Conservation (phyloP, 2,113 vertebrate species). For the Vidua macroura region DNA sequence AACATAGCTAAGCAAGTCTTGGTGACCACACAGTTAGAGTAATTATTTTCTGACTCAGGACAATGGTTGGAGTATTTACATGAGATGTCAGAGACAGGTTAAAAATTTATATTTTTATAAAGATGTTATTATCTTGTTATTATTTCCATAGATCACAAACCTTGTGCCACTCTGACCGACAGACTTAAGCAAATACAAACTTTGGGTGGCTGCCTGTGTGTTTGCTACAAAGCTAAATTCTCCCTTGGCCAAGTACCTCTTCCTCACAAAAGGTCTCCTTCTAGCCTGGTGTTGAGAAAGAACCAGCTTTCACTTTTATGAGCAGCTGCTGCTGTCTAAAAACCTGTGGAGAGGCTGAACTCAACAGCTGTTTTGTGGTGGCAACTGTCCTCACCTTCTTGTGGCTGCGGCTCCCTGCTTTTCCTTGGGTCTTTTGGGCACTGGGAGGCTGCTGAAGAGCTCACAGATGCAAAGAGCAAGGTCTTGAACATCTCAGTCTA, state of each 20-base stretch:
- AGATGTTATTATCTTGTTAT: neutral
- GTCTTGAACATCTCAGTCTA: neutral
- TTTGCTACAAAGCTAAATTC: neutral
- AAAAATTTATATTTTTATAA: neutral
- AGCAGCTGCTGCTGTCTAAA: neutral
- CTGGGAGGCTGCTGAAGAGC: neutral
- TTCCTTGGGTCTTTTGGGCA: neutral
- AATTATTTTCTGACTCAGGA: neutral
- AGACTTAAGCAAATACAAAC: neutral
- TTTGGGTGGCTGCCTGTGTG: accelerated
- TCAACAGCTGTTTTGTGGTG: neutral
- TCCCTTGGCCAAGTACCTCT: neutral
- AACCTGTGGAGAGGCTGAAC: neutral
- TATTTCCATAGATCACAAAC: neutral
- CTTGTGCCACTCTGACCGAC: neutral
- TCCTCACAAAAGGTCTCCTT: neutral
- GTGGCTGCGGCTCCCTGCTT: neutral
- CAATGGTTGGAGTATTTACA: neutral
- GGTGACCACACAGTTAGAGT: neutral
- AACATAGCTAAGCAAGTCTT: neutral
- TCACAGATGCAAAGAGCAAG: neutral
- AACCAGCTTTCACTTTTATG: neutral
- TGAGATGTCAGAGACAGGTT: neutral
- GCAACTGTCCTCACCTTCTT: neutral
- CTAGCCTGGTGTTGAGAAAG: neutral